Percentiles rank a stretch among this genome's conserved stretches.
Conservation (phyloP, 2,888 invertebrate genomes). For the Dolichomitus sp. region DNA sequence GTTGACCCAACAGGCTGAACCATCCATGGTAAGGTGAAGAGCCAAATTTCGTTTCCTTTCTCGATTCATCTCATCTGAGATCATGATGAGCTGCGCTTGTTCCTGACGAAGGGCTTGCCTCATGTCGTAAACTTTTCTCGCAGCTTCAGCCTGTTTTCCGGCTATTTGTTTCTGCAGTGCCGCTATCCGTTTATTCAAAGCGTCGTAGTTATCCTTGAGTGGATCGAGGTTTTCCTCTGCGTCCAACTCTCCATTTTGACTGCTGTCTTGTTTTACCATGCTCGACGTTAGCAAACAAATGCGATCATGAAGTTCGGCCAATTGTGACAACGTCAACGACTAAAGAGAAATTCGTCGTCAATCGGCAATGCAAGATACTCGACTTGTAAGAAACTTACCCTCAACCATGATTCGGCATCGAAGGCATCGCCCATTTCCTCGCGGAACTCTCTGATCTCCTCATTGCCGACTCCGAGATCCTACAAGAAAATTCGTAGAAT, state of each 20-base stretch:
- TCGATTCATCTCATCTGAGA: slow-evolving; percentile 78
- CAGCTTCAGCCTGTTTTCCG: slow-evolving; percentile 79
- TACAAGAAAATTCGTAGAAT: slow-evolving; percentile 43
- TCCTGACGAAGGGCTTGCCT: slow-evolving; percentile 75
- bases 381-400: slow-evolving; percentile 65
- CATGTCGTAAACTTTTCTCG: slow-evolving; percentile 75
- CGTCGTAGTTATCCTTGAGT: slow-evolving; percentile 72
- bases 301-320: slow-evolving; percentile 81
- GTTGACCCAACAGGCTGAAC: slow-evolving; percentile 66
- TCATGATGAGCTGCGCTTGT: slow-evolving; percentile 75
- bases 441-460: slow-evolving; percentile 55
- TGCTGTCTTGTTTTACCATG: slow-evolving; percentile 74
- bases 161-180: slow-evolving; percentile 80
- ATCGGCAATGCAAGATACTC: slow-evolving; percentile 9
- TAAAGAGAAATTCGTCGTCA: slow-evolving; percentile 53
- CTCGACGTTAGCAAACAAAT: slow-evolving; percentile 78
- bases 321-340: slow-evolving; percentile 79
- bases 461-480: slow-evolving; percentile 64
- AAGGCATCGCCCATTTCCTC: slow-evolving; percentile 69
- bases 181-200: slow-evolving; percentile 77
- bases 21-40: slow-evolving; percentile 73
- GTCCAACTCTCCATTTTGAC: slow-evolving; percentile 11
- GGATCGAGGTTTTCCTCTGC: slow-evolving; percentile 40
- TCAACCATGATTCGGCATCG: slow-evolving; percentile 79
- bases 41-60: slow-evolving; percentile 77